Conservation (phyloP, 2,113 vertebrate genomes). For the Mobula hypostoma region DNA sequence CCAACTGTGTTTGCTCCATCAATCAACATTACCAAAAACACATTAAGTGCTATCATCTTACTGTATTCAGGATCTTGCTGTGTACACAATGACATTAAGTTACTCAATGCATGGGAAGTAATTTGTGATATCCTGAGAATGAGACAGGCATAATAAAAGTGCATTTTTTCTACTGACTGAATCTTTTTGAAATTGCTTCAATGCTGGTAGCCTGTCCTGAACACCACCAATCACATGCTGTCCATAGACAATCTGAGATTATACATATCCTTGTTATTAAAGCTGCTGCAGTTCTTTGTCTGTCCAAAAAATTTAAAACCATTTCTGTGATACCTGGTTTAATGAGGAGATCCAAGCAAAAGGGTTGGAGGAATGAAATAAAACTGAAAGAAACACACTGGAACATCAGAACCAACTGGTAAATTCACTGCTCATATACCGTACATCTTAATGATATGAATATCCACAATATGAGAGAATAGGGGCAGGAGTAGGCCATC, state of each 20-base stretch:
- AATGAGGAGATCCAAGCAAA: neutral
- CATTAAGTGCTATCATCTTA: neutral
- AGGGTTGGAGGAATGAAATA: neutral
- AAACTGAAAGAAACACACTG: neutral
- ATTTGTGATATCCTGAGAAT: neutral
- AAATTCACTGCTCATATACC: neutral
- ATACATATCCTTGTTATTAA: neutral
- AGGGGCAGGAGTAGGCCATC: too few relatives aligned
- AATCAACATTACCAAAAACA: neutral
- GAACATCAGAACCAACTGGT: neutral
- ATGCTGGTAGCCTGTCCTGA: neutral
- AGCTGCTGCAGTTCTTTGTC: neutral
- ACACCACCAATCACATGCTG: neutral
- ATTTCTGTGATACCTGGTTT: neutral
- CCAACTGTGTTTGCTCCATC: neutral
- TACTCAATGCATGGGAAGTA: neutral
- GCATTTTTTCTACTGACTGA: neutral
- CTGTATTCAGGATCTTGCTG: neutral
- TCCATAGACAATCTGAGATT: neutral
- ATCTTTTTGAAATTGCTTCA: neutral
- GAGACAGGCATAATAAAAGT: neutral
- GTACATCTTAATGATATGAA: neutral
- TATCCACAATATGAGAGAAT: neutral
- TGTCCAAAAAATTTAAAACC: neutral
- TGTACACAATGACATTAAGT: neutral